Base-by-base conservation (phyloP, 2,797 vertebrate genomes). In the Choloepus didactylus region DNA sequence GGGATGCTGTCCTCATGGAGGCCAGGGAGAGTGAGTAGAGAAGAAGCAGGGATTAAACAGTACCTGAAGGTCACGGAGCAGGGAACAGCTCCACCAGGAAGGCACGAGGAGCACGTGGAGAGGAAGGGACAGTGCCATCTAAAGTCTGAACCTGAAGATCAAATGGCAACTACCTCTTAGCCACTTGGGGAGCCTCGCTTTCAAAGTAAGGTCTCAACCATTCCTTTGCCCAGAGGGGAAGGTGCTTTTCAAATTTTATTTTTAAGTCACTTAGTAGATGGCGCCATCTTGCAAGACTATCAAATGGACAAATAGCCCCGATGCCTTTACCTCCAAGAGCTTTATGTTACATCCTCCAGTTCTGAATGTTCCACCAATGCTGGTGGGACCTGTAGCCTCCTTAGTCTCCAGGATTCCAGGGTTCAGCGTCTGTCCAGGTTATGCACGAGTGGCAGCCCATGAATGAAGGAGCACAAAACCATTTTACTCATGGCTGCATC, bases 1-100 rank as follows among this genome's bases (percentile, higher is more conserved):
- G 15, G n/a, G 25, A 25, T 2, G 0, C 2, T 1, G 16, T 27
- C 46, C 31, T 11, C 4, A 1, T 18, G 0, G 44, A 41, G 35
- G n/a, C 4, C n/a, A 35, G 19, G 41, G 19, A 41, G 44, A 19
- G 7, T 35, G 59, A 49, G 6, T 8, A 6, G 18, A 16, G 51
- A 46, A 31, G 8, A 54, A 25, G 38, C 41, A 35, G 59, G 38
- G 12, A 11, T 18, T 15, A 4, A 14, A 16, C 19, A 19, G 38
- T 7, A 10, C 35, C 46, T 12, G 69, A 23, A 46, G 44, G 73
- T 56, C 73, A 5, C 5, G 5, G 60, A 1, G 6, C 35, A 35
- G 35, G 35, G 35, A 35, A 35, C 23, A 21, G 56, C 31, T 18
- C 21, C 9, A 0, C 56, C 21, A 3, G 49, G 69, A 72, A 27